A percentile compares a stretch with the other conserved stretches of the same genome.
These are phyloP conservation scores for Cydia splendana DNA, from an alignment of 1,140 invertebrate species.

Conservation along the genomic window DNA sequence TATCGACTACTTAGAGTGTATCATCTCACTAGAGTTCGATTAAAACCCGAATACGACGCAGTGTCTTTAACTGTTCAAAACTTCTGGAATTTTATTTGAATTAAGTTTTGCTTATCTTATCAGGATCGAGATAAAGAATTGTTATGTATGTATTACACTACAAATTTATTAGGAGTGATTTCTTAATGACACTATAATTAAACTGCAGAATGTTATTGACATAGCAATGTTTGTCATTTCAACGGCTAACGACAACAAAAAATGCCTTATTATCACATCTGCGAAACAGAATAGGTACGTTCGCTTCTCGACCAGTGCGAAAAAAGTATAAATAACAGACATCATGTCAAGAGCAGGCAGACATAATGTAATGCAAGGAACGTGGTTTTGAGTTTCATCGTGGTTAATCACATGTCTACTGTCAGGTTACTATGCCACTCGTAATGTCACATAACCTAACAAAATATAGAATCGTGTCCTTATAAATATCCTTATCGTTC, in stretches of 20 bases:
- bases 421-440: not conserved
- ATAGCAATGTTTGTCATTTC: not conserved
- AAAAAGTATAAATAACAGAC: slow-evolving; percentile 8
- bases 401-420: slow-evolving; percentile 7
- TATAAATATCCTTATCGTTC: not conserved
- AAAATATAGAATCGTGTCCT: not conserved
- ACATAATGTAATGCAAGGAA: slow-evolving; percentile 5
- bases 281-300: not conserved
- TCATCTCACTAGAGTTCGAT: not conserved
- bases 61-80: not conserved
- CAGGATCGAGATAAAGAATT: not conserved
- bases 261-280: not conserved
- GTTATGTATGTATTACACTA: not conserved
- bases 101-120: slow-evolving; percentile 26
- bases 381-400: slow-evolving; percentile 16
- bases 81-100: slow-evolving; percentile 25
- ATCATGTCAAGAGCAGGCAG: not conserved
- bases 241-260: not conserved
- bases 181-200: slow-evolving; percentile 32
- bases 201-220: slow-evolving; percentile 9
- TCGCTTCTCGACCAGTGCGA: not conserved
- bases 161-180: slow-evolving; percentile 24
- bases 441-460: not conserved
- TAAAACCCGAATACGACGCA: slow-evolving; percentile 8
- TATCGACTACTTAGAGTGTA: not conserved